phyloP scores from a whole-genome alignment of 2,888 invertebrate genomes.

The Nesidiocoris tenuis region DNA sequence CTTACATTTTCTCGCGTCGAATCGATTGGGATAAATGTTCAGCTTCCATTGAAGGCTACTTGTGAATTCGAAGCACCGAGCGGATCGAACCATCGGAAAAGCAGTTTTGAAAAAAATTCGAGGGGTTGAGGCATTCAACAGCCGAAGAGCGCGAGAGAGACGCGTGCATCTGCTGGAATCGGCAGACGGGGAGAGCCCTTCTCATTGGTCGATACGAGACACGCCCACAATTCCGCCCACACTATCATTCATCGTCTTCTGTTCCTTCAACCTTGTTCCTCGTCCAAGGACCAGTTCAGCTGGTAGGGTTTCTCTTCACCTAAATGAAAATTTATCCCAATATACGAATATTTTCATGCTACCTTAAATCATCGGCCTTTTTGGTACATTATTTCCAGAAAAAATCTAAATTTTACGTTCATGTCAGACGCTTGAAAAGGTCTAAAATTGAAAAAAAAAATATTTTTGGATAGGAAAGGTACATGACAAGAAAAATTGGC shows the following conservation, averaged over 20 bases:
- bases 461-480: no score
- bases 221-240: slow-evolving; percentile 27
- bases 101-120: background rate
- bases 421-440: no score
- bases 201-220: slow-evolving; percentile 1
- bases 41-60: background rate
- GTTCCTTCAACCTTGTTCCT: slow-evolving; percentile 5
- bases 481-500: no score
- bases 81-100: background rate
- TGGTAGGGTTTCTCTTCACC: no score
- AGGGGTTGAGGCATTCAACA: slow-evolving; percentile 15
- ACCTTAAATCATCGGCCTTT: no score
- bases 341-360: no score
- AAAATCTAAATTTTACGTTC: no score
- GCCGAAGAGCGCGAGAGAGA: background rate
- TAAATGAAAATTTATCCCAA: no score
- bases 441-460: no score
- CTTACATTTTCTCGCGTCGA: background rate
- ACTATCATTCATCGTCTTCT: slow-evolving; percentile 27
- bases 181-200: background rate
- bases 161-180: background rate
- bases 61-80: background rate
- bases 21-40: background rate
- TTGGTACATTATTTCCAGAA: no score
- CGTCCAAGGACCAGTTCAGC: no score